Percentiles rank a stretch among this genome's conserved stretches.
Conservation (phyloP, 1,140 invertebrate genomes). For the Idris sp. region DNA sequence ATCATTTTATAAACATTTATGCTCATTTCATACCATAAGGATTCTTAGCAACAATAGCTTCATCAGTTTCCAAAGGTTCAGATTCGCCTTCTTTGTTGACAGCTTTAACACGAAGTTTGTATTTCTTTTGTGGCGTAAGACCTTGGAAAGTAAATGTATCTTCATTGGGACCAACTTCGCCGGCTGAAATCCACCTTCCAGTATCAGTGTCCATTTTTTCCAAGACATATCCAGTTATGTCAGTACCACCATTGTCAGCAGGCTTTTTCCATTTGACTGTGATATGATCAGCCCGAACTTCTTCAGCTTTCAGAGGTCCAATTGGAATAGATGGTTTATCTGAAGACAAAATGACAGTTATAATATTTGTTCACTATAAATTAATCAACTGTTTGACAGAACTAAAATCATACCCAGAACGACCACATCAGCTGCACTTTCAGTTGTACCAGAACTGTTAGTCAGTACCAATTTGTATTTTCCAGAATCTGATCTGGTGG, state of each 20-base stretch:
- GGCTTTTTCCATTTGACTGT: slow-evolving; percentile 97
- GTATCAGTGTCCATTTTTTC: slow-evolving; percentile 98
- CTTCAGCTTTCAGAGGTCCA: slow-evolving; percentile 91
- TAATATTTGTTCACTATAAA: no score
- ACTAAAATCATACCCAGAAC: no score
- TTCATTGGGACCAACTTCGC: slow-evolving; percentile 90
- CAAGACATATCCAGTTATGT: slow-evolving; percentile 96
- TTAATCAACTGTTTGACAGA: no score
- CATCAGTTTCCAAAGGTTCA: slow-evolving; percentile 94
- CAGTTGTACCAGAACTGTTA: slow-evolving; percentile 90
- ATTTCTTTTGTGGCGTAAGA: slow-evolving; percentile 97
- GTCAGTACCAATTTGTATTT: slow-evolving; percentile 91
- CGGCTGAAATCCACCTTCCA: slow-evolving; percentile 93
- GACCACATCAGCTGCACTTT: slow-evolving; percentile 90
- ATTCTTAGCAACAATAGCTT: slow-evolving; percentile 94
- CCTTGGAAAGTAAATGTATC: slow-evolving; percentile 92
- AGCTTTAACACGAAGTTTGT: slow-evolving; percentile 98
- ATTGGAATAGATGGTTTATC: slow-evolving; percentile 91
- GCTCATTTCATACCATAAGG: slow-evolving; percentile 93
- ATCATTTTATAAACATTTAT: no score
- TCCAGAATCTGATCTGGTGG: slow-evolving; percentile 91
- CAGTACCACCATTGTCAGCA: slow-evolving; percentile 94
- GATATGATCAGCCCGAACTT: slow-evolving; percentile 93
- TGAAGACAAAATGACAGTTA: no score
- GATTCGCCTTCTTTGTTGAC: slow-evolving; percentile 99